A percentile compares a stretch with the other conserved stretches of the same genome.
These are phyloP conservation scores for Melanotus villosus DNA, from an alignment of 2,888 invertebrate genomes.

Conservation along the genomic window DNA sequence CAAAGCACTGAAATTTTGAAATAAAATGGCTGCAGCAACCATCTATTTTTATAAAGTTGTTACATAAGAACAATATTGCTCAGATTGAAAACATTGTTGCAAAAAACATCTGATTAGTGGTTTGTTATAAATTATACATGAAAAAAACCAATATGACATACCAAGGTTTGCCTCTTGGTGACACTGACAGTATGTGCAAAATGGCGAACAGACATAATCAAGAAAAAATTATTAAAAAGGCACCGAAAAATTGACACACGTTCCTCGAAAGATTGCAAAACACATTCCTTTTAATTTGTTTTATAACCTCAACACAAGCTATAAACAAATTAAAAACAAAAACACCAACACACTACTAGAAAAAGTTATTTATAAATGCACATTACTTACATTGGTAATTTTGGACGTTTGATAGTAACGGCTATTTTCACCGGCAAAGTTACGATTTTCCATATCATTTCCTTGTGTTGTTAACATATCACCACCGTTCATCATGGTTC, in stretches of 20 bases:
- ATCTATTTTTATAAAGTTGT: constrained; percentile 38
- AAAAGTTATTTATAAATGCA: background rate
- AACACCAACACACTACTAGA: constrained; percentile 29
- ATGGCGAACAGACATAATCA: constrained; percentile 36
- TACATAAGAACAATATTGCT: constrained; percentile 29
- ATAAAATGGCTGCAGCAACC: constrained; percentile 26
- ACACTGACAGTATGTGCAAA: constrained; percentile 20
- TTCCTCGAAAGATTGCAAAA: constrained; percentile 22
- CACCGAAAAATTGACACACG: constrained; percentile 10
- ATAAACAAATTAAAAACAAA: constrained; percentile 46
- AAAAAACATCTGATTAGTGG: constrained; percentile 9
- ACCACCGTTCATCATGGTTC: constrained; percentile 11
- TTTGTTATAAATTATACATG: background rate
- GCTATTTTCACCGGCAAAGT: constrained; percentile 37
- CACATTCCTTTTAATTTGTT: constrained; percentile 32
- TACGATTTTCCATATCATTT: constrained; percentile 46
- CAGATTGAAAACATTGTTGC: constrained; percentile 18
- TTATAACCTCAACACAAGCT: constrained; percentile 40
- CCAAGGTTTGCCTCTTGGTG: constrained; percentile 37
- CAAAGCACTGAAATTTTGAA: background rate
- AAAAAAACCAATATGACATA: constrained; percentile 28
- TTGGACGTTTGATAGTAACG: constrained; percentile 41
- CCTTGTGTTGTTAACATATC: constrained; percentile 23
- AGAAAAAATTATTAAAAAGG: constrained; percentile 14
- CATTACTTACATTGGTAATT: constrained; percentile 44